phyloP scores from a whole-genome alignment of 2,113 vertebrate genomes.

The Dinomys branickii region DNA sequence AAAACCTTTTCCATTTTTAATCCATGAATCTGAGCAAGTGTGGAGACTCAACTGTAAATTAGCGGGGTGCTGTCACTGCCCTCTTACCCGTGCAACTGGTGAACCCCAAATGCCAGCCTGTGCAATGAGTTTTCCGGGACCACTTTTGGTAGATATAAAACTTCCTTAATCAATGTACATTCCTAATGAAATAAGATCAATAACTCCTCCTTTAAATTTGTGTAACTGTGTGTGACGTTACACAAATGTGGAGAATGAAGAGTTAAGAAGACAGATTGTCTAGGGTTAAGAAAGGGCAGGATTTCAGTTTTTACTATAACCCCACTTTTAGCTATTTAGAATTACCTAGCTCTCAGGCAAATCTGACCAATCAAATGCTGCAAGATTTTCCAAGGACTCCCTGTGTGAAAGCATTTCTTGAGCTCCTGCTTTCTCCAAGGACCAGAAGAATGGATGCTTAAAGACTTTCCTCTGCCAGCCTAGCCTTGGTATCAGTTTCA shows the following conservation, averaged over 20 bases:
- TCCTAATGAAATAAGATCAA: slow-evolving; percentile 30
- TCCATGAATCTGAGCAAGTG: slow-evolving; percentile 75
- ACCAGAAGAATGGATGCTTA: background rate
- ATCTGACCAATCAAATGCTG: background rate
- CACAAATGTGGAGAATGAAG: background rate
- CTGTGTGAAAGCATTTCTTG: background rate
- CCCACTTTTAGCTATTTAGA: slow-evolving; percentile 52
- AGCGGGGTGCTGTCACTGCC: slow-evolving; percentile 57
- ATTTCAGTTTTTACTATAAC: background rate
- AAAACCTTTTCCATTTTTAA: slow-evolving; percentile 80
- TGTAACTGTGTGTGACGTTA: background rate
- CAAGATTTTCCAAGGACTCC: background rate
- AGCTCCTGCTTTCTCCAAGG: background rate
- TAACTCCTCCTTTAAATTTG: background rate
- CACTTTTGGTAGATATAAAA: slow-evolving; percentile 62
- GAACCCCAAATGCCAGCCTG: slow-evolving; percentile 59
- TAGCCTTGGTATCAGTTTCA: background rate
- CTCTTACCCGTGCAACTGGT: slow-evolving; percentile 49
- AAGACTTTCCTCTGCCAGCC: background rate
- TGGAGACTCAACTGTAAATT: slow-evolving; percentile 83
- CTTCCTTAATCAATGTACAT: slow-evolving; percentile 24
- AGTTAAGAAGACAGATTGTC: background rate
- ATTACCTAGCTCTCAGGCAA: slow-evolving; percentile 37
- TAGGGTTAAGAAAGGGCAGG: background rate
- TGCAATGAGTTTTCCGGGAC: slow-evolving; percentile 60